phyloP scores from a whole-genome alignment of 2,888 invertebrate species.

The Stenoptilia bipunctidactyla region DNA sequence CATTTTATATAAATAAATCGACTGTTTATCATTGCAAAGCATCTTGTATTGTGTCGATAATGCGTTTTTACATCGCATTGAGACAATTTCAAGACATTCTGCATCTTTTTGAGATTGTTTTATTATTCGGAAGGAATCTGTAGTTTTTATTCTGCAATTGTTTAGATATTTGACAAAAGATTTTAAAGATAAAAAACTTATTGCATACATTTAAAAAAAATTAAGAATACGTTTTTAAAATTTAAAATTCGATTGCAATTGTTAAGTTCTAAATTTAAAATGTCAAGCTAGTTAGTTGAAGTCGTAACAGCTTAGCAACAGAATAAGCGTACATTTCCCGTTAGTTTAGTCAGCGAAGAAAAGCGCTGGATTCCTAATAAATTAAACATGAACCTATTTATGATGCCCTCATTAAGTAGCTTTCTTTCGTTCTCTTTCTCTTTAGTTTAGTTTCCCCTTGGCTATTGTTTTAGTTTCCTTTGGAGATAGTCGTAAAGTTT shows the following conservation, averaged over 20 bases:
- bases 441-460: constrained; percentile 20
- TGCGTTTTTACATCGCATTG: too few species aligned
- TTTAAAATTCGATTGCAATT: too few species aligned
- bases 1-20: constrained; percentile 25
- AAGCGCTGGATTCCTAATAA: constrained; percentile 47
- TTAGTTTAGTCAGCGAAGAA: constrained; percentile 19
- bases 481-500: neutral
- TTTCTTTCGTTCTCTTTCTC: constrained; percentile 28
- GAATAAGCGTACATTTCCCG: constrained; percentile 14
- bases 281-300: neutral
- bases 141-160: too few species aligned
- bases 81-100: too few species aligned
- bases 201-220: too few species aligned
- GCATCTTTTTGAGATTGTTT: too few species aligned
- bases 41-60: constrained; percentile 2
- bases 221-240: too few species aligned
- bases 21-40: constrained; percentile 15
- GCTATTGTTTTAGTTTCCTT: constrained; percentile 17
- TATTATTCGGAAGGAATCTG: too few species aligned
- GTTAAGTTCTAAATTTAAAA: too few species aligned
- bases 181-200: too few species aligned
- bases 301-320: constrained; percentile 32
- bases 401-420: constrained; percentile 41
- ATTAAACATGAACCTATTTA: constrained; percentile 57
- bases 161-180: too few species aligned